A percentile compares a stretch with the other conserved stretches of the same genome.
These are phyloP conservation scores for Heliothis subflexa DNA, from an alignment of 1,140 invertebrate species.

Conservation along the genomic window DNA sequence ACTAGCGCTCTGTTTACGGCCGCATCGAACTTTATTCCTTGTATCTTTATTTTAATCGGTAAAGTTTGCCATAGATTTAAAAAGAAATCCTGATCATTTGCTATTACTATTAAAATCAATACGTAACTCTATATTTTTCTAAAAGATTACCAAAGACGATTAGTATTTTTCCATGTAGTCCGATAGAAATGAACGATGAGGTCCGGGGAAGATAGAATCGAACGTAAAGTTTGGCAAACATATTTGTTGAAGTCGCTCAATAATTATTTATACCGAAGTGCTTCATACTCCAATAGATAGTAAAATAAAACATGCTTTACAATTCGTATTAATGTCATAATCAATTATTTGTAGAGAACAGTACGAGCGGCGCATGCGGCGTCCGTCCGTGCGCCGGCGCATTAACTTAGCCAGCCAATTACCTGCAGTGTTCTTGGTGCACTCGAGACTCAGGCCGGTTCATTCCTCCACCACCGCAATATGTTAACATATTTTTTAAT, in stretches of 20 bases:
- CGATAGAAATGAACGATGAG: too few species aligned
- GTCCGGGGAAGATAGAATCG: too few species aligned
- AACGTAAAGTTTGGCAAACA: background rate
- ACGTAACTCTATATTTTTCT: too few species aligned
- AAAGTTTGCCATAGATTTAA: too few species aligned
- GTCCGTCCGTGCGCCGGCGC: conserved; percentile 61
- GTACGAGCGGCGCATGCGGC: conserved; percentile 21
- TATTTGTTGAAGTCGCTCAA: background rate
- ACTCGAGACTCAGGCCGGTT: conserved; percentile 49
- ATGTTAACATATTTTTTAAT: conserved; percentile 85
- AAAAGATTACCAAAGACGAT: too few species aligned
- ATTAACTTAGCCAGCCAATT: conserved; percentile 77
- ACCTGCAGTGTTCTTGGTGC: conserved; percentile 64
- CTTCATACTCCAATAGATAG: conserved; percentile 15
- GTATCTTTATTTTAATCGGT: too few species aligned
- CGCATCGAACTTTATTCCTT: background rate
- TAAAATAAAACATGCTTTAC: conserved; percentile 28
- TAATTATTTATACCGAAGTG: conserved; percentile 15
- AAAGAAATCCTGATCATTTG: too few species aligned
- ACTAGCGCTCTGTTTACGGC: background rate
- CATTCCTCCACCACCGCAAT: conserved; percentile 65
- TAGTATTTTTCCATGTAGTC: too few species aligned
- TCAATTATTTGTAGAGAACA: conserved; percentile 40
- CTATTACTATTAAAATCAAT: too few species aligned
- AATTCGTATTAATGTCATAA: conserved; percentile 40